Base-by-base conservation (phyloP, 2,113 vertebrate species). In the Pangasianodon hypophthalmus region DNA sequence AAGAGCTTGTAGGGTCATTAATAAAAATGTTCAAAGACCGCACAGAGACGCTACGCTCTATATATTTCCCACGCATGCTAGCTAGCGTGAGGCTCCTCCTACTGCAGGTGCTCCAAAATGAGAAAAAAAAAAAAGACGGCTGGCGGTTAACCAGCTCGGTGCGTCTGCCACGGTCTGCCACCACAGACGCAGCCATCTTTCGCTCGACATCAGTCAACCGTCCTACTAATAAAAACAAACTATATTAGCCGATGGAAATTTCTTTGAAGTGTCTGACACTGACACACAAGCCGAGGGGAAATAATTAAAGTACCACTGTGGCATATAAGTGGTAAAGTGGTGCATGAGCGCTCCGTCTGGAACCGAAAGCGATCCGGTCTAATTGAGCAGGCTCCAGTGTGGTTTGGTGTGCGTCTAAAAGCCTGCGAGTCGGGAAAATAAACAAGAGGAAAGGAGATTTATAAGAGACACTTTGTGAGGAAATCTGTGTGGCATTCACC, bases 231-330 rank as follows among this genome's bases (percentile, higher is more conserved):
- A 93, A 95, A 95, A 93, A 90, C 29, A 26, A 84, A 58, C 87
- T 94, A 94, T 93, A 95, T 90, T 93, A 87, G 93, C 88, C 89
- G 94, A 92, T 95, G 94, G 95, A 95, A 96, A 96, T 90, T 94
- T 95, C 94, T 93, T 91, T 94, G 95, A 93, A 93, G 93, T 93
- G 85, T 94, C 90, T 93, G 92, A 96, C 94, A 92, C 92, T 92
- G 94, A 94, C 94, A 92, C 93, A 92, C 91, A 88, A 91, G 92
- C 71, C 37, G 56, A 88, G 90, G 58, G 94, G 93, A 94, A 94
- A 94, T 93, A 91, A 94, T 94, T 94, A 95, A 95, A 94, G 90
- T 91, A 92, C 92, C 91, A 91, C 90, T 86, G 82, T 90, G 81
- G 91, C 89, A 84, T 77, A 86, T 60, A 90, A 92, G 90, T 92